phyloP scores from a whole-genome alignment of 2,888 invertebrate species.

The Dryomyza anilis region DNA sequence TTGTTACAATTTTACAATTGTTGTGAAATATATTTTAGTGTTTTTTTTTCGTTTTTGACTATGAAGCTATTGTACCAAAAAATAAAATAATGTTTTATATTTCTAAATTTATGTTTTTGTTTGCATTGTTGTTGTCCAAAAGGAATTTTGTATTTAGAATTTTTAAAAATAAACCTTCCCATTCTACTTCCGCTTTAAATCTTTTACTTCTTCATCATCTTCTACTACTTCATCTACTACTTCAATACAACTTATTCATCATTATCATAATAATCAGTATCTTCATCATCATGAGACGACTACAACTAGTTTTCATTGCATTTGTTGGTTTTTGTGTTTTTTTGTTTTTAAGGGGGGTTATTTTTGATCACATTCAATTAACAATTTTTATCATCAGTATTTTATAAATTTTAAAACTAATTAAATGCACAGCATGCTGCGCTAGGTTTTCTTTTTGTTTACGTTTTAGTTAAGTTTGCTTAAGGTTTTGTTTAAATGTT shows the following conservation, averaged over 20 bases:
- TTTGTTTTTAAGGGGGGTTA: constrained; percentile 1
- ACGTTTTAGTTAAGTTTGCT: not conserved
- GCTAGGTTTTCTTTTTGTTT: too few relatives aligned
- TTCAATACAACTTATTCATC: too few relatives aligned
- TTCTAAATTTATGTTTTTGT: not conserved
- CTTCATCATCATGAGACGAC: constrained; percentile 15
- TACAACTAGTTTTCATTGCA: constrained; percentile 13
- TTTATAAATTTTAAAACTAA: constrained; percentile 5
- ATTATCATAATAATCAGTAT: not conserved
- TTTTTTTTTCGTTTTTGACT: not conserved
- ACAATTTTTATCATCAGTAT: constrained; percentile 4
- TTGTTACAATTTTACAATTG: not conserved
- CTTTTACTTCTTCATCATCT: not conserved
- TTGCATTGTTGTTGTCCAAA: not conserved
- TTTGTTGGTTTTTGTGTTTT: constrained; percentile 10
- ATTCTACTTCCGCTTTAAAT: not conserved
- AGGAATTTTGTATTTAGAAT: constrained; percentile 10
- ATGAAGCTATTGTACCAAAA: constrained; percentile 23
- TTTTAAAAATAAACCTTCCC: constrained; percentile 23
- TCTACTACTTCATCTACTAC: not conserved
- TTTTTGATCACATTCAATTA: constrained; percentile 23
- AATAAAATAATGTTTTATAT: too few relatives aligned
- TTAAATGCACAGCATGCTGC: too few relatives aligned
- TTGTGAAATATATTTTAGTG: not conserved
- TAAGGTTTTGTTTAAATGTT: too few relatives aligned